Percentiles rank a stretch among this genome's conserved stretches.
phyloP scores from a whole-genome alignment of 2,113 vertebrate genomes.

The Himantopus leucocephalus region DNA sequence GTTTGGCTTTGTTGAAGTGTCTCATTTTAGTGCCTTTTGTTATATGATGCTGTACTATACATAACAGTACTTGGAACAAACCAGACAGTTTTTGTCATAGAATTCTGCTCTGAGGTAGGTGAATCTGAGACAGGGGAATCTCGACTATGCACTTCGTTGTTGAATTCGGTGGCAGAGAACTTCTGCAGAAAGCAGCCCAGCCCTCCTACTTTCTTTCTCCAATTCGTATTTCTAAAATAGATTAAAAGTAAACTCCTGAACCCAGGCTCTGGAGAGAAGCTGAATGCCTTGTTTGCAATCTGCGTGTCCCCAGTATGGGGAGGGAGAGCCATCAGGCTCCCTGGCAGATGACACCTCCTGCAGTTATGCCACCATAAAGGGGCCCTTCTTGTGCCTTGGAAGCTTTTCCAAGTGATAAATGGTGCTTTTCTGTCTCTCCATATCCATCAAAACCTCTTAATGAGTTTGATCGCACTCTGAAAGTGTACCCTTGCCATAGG shows the following conservation, averaged over 20 bases:
- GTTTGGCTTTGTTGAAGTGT: background rate
- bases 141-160: background rate
- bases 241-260: background rate
- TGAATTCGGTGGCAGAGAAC: background rate
- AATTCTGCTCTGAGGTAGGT: background rate
- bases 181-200: background rate
- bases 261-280: background rate
- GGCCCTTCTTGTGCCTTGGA: background rate
- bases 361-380: background rate
- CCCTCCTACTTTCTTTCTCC: background rate
- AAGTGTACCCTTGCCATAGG: slow-evolving; percentile 13
- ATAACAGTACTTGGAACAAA: background rate
- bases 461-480: background rate
- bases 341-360: slow-evolving; percentile 13
- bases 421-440: background rate
- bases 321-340: background rate
- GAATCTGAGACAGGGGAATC: background rate
- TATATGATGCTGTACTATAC: background rate
- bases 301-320: background rate
- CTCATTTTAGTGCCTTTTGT: background rate
- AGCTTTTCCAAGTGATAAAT: slow-evolving; percentile 12
- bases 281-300: background rate
- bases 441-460: slow-evolving; percentile 45
- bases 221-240: background rate
- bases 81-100: background rate